phyloP scores from a whole-genome alignment of 2,888 invertebrate species.

The Melinaea menophilus region DNA sequence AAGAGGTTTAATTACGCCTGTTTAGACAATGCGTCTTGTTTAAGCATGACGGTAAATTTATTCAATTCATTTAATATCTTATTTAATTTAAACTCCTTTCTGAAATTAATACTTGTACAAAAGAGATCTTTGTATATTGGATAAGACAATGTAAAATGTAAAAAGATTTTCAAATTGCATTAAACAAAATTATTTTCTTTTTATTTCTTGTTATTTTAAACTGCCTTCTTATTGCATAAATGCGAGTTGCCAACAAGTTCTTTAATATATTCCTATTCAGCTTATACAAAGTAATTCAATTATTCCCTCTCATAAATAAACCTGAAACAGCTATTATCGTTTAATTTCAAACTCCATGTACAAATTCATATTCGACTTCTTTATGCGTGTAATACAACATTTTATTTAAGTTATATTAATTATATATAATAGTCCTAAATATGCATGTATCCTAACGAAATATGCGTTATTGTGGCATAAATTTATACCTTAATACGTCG shows the following conservation, averaged over 20 bases:
- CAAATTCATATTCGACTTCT: background rate
- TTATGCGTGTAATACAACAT: background rate
- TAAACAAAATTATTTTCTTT: background rate
- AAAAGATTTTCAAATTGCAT: background rate
- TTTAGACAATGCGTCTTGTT: constrained; percentile 14
- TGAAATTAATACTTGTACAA: constrained; percentile 8
- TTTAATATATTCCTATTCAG: constrained; percentile 3
- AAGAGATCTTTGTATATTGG: constrained; percentile 14
- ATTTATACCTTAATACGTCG: no score
- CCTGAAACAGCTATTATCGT: constrained; percentile 12
- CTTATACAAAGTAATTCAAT: constrained; percentile 16
- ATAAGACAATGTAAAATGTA: background rate
- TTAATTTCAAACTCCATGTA: constrained; percentile 11
- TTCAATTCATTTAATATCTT: background rate
- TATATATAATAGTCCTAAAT: no score
- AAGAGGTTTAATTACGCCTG: constrained; percentile 9
- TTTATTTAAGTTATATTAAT: background rate
- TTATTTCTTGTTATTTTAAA: background rate
- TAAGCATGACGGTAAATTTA: constrained; percentile 1
- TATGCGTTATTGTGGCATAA: no score
- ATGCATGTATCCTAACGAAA: no score
- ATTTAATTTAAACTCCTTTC: background rate
- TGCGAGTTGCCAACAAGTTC: background rate
- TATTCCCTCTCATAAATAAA: constrained; percentile 13
- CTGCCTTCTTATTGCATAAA: background rate